Conservation (phyloP, 2,113 vertebrate genomes). For the Archilochus colubris region DNA sequence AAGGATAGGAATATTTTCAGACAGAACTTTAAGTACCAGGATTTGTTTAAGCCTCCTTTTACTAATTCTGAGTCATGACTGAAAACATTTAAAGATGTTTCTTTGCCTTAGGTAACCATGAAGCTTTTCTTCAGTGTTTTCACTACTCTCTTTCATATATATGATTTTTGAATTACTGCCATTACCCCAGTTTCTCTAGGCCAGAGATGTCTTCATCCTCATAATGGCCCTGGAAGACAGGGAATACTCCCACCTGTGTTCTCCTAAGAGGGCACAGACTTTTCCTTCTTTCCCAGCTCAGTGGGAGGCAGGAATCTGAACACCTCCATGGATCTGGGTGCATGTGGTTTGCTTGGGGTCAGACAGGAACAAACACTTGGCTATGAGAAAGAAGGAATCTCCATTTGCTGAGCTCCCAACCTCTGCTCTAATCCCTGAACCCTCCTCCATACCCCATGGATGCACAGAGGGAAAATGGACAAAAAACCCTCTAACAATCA, state of each 20-base stretch:
- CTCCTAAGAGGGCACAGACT: background rate
- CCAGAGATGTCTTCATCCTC: background rate
- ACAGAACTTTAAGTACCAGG: background rate
- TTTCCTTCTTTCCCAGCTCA: background rate
- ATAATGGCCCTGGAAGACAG: background rate
- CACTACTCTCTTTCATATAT: background rate
- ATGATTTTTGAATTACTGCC: background rate
- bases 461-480: background rate
- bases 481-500: background rate
- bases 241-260: background rate
- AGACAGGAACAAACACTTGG: background rate
- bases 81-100: background rate
- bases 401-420: background rate
- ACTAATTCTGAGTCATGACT: background rate
- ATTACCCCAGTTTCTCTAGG: background rate
- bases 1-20: constrained; percentile 16
- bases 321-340: background rate
- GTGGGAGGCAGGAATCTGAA: background rate
- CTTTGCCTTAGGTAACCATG: background rate
- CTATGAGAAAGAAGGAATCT: background rate
- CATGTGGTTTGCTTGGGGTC: background rate
- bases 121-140: background rate
- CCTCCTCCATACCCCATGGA: background rate
- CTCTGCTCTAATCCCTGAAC: background rate
- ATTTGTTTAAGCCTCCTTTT: constrained; percentile 22